These are phyloP conservation scores for Radopholus similis DNA, from an alignment of 1,140 invertebrate genomes.

Conservation along the genomic window DNA sequence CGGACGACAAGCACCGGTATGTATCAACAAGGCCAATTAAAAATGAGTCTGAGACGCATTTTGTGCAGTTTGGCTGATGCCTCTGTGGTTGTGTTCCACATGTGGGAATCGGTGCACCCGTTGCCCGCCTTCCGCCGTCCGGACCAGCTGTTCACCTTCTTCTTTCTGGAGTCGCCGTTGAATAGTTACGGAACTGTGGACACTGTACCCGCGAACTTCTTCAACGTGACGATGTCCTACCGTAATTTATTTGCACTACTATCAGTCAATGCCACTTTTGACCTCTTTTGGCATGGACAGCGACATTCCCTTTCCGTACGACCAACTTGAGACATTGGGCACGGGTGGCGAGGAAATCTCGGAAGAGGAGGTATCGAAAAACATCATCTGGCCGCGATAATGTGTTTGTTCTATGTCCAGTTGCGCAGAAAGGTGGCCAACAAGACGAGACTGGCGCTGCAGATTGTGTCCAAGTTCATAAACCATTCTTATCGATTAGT, in stretches of 20 bases:
- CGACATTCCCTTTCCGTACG: not conserved
- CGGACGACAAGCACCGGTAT: no score
- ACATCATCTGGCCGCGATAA: not conserved
- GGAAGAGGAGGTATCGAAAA: not conserved
- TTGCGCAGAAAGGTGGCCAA: not conserved
- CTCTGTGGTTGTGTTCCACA: not conserved
- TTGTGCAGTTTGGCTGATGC: not conserved
- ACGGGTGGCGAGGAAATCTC: not conserved
- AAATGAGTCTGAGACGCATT: no score
- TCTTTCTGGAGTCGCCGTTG: not conserved
- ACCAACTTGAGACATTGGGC: not conserved
- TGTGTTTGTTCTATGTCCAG: no score
- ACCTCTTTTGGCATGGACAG: conserved; percentile 12
- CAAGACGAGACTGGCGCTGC: conserved; percentile 1
- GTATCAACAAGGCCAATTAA: no score
- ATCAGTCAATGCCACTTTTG: no score
- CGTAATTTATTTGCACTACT: no score
- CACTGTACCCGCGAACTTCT: no score
- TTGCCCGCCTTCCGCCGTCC: not conserved
- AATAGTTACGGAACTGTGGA: not conserved
- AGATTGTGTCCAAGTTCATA: not conserved
- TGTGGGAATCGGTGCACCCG: not conserved
- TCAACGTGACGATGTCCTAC: conserved; percentile 7
- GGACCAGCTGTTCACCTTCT: not conserved
- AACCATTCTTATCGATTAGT: no score